Percentiles rank a stretch among this genome's conserved stretches.
These are phyloP conservation scores for Automeris io DNA, from an alignment of 2,888 invertebrate genomes.

Conservation along the genomic window DNA sequence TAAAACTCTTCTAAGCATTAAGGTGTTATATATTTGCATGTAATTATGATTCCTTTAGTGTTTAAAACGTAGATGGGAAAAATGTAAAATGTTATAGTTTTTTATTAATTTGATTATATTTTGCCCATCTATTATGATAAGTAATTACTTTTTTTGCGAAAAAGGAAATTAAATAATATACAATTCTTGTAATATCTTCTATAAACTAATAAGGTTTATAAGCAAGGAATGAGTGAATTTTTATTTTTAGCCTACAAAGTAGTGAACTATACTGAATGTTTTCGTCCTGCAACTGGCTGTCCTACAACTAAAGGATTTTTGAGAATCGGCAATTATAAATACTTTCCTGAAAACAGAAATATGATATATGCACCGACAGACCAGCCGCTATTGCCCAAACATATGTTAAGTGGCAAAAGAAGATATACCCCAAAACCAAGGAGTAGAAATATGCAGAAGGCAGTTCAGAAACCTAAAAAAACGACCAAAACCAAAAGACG, in stretches of 20 bases:
- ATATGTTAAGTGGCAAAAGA: slow-evolving; percentile 27
- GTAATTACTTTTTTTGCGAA: too few relatives aligned
- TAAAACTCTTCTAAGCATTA: too few relatives aligned
- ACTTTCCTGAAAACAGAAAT: slow-evolving; percentile 19
- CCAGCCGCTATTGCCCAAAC: slow-evolving; percentile 16
- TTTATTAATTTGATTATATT: too few relatives aligned
- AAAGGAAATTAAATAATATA: too few relatives aligned
- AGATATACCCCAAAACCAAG: slow-evolving; percentile 26
- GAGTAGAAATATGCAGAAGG: slow-evolving; percentile 8
- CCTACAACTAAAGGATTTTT: slow-evolving; percentile 23
- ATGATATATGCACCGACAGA: slow-evolving; percentile 19
- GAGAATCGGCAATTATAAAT: slow-evolving; percentile 27
- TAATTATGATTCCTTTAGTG: too few relatives aligned
- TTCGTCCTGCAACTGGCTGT: slow-evolving; percentile 19
- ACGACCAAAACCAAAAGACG: slow-evolving; percentile 5
- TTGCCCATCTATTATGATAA: too few relatives aligned
- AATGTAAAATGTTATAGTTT: too few relatives aligned
- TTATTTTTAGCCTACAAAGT: slow-evolving; percentile 32
- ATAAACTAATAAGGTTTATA: not conserved
- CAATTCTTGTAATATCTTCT: not conserved
- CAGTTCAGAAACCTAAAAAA: not conserved
- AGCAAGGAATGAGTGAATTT: too few relatives aligned
- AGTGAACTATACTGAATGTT: slow-evolving; percentile 39
- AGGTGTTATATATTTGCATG: too few relatives aligned
- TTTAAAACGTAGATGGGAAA: too few relatives aligned